Base-by-base conservation (phyloP, 1,140 invertebrate genomes). In the Zaprionus taronus region DNA sequence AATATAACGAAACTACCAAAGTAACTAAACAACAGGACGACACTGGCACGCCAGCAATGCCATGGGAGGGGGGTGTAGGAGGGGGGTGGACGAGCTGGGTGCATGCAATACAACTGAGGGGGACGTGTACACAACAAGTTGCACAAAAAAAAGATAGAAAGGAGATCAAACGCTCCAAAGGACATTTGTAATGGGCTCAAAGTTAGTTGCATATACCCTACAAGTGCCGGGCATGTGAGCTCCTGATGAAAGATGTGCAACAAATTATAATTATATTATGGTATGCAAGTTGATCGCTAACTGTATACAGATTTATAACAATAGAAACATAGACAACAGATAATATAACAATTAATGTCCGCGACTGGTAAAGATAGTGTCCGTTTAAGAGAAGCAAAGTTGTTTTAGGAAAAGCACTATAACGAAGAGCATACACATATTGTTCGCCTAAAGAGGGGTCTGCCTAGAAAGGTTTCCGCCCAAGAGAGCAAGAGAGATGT, bases 1-100 rank as follows among this genome's bases (percentile, higher is more conserved):
- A 92, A 92, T 92, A 92, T 92, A 89, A 91, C 83, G 84, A 90
- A 90, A 90, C 85, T 90, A 90, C 85, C 85, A 90, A 90, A 90
- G 85, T 90, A 90, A 90, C 85, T 90, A 90, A 90, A 90, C 85
- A 90, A 90, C 84, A 80, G 72, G 61, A 75, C 47, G 64, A 57
- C 78, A 68, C 51, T 38, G 26, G 41, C 41, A 60, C 36, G 11
- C 12, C 17, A 55, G 28, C 41, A 38, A 44, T 34, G 65, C 28
- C 26, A 34, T 14, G 55, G 24, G 53, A 14, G 34, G 24, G 55
- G 20, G 55, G 12, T 56, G 36, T 11, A 20, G n/a, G 26, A 4
- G 28, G 65, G 63, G 64, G 24, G n/a, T 31, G 49, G 36, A 53
- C 28, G n/a, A 11, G 17, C 20, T 34, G n/a, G 11, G 7, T 5